Evolutionary conservation across 2,113 vertebrate genomes (phyloP), one percentile per base, ranked within the genome.

Genomic region (Syngnathus typhle): DNA sequence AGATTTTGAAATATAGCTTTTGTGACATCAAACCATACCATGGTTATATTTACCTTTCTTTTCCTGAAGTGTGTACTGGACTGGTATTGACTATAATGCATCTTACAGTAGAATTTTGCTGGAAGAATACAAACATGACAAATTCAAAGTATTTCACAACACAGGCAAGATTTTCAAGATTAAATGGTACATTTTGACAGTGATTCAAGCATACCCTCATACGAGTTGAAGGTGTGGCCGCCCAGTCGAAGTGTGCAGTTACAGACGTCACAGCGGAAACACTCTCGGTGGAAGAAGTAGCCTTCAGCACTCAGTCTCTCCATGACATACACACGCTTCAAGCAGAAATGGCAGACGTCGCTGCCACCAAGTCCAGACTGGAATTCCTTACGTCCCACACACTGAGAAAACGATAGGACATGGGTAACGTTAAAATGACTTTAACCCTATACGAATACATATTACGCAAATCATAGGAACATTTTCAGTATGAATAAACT

Each of bases 41-140:
- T 27, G 27, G 27, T 27, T 27, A 27, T 61, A 19, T 71, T 84
- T 80, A 92, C 91, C 85, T 41, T 69, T 81, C 74, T 84, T 71
- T 83, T 84, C 52, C 69, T 76, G 37, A 84, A 9, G 32, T 81
- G 70, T 56, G 19, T 87, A 61, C 71, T 93, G 60, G 84, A 77
- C 78, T 90, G 94, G 63, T 83, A 91, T 79, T 94, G 93, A 0
- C 88, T 84, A 82, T 94, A 98, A 84, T 99, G 97, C 81, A 93
- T 79, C 86, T 93, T 96, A 86, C 97, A 99, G 89, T 95, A 99
- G 88, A 99, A 99, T 87, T 93, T 96, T 64, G 88, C 96, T 99
- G 78, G 73, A 75, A 10, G 7, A 79, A 67, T 5, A 82, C 6
- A 77, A 49, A 70, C 65, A 18, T 60, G 0, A 11, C 67, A 60